Base-by-base conservation (phyloP, 2,797 vertebrate species). In the Anas capensis region DNA sequence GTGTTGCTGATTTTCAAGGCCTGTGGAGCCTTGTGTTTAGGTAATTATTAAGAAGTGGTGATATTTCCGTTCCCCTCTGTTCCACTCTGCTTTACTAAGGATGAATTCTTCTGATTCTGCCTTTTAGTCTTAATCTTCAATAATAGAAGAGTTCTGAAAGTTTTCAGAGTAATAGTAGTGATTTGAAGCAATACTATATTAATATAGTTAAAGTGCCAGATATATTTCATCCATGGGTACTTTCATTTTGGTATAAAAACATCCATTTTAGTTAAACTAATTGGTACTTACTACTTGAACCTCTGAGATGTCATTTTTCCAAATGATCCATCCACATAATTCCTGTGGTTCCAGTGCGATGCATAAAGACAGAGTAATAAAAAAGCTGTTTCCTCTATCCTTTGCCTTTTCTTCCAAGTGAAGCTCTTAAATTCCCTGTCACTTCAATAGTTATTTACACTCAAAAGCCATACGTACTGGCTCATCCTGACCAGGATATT, bases 1-100 rank as follows among this genome's bases (percentile, higher is more conserved):
- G 71, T 96, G 16, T 54, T 98, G 26, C 90, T 97, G 26, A 97
- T 98, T 86, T 97, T 97, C 77, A 96, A 96, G 84, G 94, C 96
- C 2, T 90, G 96, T 26, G 96, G 94, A 21, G 42, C 93, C 62
- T 89, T 98, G 14, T 92, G 96, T 75, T 97, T 97, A 93, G 96
- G 97, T 98, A 96, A 84, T 83, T 11, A 14, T 13, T n/a, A 14
- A 19, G 6, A 31, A 33, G 8, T 7, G 8, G 6, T 62, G n/a
- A 7, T 34, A 4, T 23, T 86, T 71, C 3, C 3, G 8, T 6
- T 31, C 10, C 27, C 6, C 6, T 26, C n/a, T 56, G 5, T 29
- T 38, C 11, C 18, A 2, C 26, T 36, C 5, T 42, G 1, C 8
- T 62, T n/a, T 48, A 0, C 13, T 57, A 11, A 3, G 26, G 16